Base-by-base conservation (phyloP, 2,888 invertebrate genomes). In the Embidobia sp. region DNA sequence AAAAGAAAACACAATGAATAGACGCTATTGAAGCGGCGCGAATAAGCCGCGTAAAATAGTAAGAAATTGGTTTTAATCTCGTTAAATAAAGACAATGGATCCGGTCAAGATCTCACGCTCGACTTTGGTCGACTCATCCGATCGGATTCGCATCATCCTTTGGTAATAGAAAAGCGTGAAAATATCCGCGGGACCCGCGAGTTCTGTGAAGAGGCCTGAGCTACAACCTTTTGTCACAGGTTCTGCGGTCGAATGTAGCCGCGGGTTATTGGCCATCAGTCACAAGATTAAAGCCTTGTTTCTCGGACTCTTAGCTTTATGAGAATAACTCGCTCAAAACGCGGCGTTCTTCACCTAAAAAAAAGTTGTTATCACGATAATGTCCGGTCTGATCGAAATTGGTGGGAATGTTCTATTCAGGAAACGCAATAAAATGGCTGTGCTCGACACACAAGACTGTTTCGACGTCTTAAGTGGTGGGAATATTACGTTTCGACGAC, bases 231-330 rank as follows among this genome's bases (percentile, higher is more conserved):
- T 53, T 61, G 69, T 73, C 72, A 51, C 55, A 57, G 42, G 78
- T 77, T 80, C 82, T 85, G 84, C 80, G 85, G 83, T 85, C 67
- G 31, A 73, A 59, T 81, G 77, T 82, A 70, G 83, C 81, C 80
- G 72, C 79, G 77, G 79, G 82, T 85, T 85, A 83, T 85, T 81
- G 78, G 78, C 84, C 80, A 80, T 85, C 83, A 80, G 63, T 79
- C 40, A 53, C 78, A 72, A 83, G 79, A 53, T 61, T 61, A 44
- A 35, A 64, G 51, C 63, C 48, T 29, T 22, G 61, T 61, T 42
- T 53, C 61, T 46, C 61, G 74, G 40, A 49, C 53, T 74, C 42
- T 44, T 13, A 35, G 59, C 31, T 79, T 80, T 82, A 84, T 84
- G 82, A 82, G 83, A 85, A 84, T 79, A 74, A 44, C 26, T 66